These are phyloP conservation scores for Cephus runcator DNA, from an alignment of 2,888 invertebrate species.

Conservation along the genomic window DNA sequence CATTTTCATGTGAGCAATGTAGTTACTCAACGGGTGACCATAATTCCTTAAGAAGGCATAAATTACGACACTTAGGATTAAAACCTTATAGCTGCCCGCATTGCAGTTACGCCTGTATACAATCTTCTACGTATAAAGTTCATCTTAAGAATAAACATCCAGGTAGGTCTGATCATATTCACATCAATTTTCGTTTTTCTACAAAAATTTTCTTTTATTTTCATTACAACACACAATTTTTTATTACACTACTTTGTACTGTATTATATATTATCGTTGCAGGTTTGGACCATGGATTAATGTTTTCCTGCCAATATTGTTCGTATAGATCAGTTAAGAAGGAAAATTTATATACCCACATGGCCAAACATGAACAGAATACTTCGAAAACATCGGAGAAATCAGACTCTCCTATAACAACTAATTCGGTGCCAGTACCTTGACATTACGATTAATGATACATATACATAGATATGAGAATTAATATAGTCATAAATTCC, in stretches of 20 bases:
- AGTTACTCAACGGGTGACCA: slow-evolving; percentile 81
- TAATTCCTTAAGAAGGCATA: slow-evolving; percentile 83
- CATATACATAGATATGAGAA: background rate
- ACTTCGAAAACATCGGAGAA: slow-evolving; percentile 3
- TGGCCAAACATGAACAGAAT: slow-evolving; percentile 53
- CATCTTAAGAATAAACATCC: slow-evolving; percentile 86
- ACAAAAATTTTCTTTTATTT: background rate
- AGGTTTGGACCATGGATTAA: slow-evolving; percentile 70
- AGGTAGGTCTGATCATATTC: slow-evolving; percentile 44
- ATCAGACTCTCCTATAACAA: background rate
- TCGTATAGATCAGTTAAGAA: slow-evolving; percentile 74
- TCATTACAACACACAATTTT: background rate
- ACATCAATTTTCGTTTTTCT: background rate
- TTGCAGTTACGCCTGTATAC: slow-evolving; percentile 84
- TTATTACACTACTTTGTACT: background rate
- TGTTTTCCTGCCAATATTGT: slow-evolving; percentile 74
- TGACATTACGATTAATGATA: background rate
- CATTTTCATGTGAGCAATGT: slow-evolving; percentile 81
- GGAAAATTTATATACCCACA: slow-evolving; percentile 71
- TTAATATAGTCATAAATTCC: background rate
- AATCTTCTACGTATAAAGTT: slow-evolving; percentile 80
- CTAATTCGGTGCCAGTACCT: background rate
- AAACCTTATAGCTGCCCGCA: slow-evolving; percentile 82
- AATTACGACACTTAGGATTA: slow-evolving; percentile 79
- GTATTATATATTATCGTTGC: background rate